Percentiles rank a stretch among this genome's conserved stretches.
phyloP scores from a whole-genome alignment of 2,113 vertebrate species.

The Sigmodon hispidus region DNA sequence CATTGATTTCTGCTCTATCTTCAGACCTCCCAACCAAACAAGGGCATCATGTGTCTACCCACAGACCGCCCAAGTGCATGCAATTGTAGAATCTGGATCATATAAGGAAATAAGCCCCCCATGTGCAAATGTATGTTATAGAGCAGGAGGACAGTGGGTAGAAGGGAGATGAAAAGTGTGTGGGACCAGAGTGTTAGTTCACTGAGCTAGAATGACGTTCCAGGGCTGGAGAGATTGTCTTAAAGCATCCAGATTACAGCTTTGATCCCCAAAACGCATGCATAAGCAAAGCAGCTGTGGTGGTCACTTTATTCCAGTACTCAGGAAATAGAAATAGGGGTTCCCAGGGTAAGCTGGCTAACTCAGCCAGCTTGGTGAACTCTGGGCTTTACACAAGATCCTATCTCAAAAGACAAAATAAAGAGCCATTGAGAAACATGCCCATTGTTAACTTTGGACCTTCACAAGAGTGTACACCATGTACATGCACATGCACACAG shows the following conservation, averaged over 20 bases:
- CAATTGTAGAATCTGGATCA: background rate
- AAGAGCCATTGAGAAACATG: no score
- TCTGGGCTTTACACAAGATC: background rate
- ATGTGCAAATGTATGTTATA: background rate
- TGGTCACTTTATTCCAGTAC: background rate
- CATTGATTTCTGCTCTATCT: background rate
- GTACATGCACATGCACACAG: background rate
- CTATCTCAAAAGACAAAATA: background rate
- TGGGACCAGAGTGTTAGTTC: background rate
- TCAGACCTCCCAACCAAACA: background rate
- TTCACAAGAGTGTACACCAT: background rate
- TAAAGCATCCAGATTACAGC: background rate
- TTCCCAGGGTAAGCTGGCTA: background rate
- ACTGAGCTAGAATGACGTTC: accelerated
- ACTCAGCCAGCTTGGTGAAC: no score
- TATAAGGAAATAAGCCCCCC: background rate
- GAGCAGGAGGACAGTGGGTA: background rate
- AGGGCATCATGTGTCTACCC: background rate
- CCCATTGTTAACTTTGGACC: background rate
- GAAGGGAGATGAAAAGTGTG: background rate
- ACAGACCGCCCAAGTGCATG: no score
- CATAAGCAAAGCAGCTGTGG: background rate
- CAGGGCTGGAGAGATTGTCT: background rate
- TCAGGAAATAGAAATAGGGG: no score
- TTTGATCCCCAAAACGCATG: background rate